Percentiles rank a stretch among this genome's conserved stretches.
Evolutionary conservation across 2,888 invertebrate genomes (phyloP).

Genomic region (Apoda limacodes): DNA sequence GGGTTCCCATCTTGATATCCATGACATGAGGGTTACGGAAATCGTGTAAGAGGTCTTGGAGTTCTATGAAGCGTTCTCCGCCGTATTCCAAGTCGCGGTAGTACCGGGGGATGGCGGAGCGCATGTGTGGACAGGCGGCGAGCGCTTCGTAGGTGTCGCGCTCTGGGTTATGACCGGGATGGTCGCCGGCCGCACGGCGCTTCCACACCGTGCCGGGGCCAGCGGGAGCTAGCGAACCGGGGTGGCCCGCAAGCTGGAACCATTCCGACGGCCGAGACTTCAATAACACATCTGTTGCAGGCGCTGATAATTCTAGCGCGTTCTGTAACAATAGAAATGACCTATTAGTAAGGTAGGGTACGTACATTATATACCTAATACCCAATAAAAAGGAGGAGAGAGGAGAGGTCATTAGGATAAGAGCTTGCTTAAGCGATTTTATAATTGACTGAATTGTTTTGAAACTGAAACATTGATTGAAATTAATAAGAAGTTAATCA

Average conservation of each 20-base stretch:
- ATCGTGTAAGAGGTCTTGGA: constrained; percentile 92
- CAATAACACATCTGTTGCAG: constrained; percentile 87
- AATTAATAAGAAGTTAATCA: too few species aligned
- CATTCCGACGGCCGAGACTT: constrained; percentile 78
- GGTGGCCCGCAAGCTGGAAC: constrained; percentile 95
- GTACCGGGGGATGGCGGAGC: constrained; percentile 84
- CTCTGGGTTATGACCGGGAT: constrained; percentile 79
- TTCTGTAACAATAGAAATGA: constrained; percentile 79
- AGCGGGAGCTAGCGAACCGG: constrained; percentile 92
- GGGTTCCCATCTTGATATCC: constrained; percentile 97
- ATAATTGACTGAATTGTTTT: too few species aligned
- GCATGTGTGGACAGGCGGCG: constrained; percentile 77
- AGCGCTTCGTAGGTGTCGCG: constrained; percentile 83
- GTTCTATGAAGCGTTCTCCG: constrained; percentile 90
- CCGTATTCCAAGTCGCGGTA: constrained; percentile 85
- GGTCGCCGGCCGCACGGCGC: constrained; percentile 79
- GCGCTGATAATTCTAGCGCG: constrained; percentile 90
- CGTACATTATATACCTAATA: too few species aligned
- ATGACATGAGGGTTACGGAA: constrained; percentile 94
- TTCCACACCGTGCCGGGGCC: constrained; percentile 96
- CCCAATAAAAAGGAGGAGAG: too few species aligned
- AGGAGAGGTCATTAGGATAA: too few species aligned
- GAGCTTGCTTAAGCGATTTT: too few species aligned
- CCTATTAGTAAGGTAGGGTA: too few species aligned
- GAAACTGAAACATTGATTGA: too few species aligned